Evolutionary conservation across 2,797 vertebrate species (phyloP), one percentile per base, ranked within the genome.

Genomic region (Falco concolor): DNA sequence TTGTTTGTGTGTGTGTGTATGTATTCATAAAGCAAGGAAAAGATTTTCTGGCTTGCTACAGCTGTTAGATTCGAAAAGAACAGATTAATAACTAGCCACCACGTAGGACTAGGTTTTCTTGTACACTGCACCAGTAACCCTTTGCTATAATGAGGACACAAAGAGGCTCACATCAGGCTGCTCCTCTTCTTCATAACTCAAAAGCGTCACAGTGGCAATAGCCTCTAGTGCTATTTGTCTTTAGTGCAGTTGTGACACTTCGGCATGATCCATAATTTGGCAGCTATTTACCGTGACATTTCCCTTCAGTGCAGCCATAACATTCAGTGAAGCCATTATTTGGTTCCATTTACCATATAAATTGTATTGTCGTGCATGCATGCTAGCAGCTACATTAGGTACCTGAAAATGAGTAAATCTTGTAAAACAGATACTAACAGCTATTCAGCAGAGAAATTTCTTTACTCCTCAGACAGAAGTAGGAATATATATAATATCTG

Each of bases 321-420:
- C 98, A 98, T 98, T 98, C 98, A 98, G 98, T 97, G 97, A 98
- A 97, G 98, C 98, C 98, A 98, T 98, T 98, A 98, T 98, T 98
- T 98, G 98, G 98, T 97, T 97, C 98, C 98, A 98, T 98, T 98
- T 98, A 98, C 98, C 98, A 98, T 98, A 98, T 98, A 98, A 98
- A 98, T 98, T 98, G 98, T 98, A 98, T 98, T 98, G 98, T 98
- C 98, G 98, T 97, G 98, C 97, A 97, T 98, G 98, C 98, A 98
- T 97, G 98, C 98, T 98, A 97, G 97, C 97, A 97, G 97, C 98
- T 97, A 98, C 97, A 98, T 98, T 98, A 98, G 98, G 97, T 97
- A 97, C 97, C 97, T 97, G 98, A 96, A 98, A 98, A 98, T 98
- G 98, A 98, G 98, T 98, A 98, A 98, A 98, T 98, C 98, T 98